Evolutionary conservation across 2,113 vertebrate species (phyloP).

Genomic region (Ptyas mucosa): DNA sequence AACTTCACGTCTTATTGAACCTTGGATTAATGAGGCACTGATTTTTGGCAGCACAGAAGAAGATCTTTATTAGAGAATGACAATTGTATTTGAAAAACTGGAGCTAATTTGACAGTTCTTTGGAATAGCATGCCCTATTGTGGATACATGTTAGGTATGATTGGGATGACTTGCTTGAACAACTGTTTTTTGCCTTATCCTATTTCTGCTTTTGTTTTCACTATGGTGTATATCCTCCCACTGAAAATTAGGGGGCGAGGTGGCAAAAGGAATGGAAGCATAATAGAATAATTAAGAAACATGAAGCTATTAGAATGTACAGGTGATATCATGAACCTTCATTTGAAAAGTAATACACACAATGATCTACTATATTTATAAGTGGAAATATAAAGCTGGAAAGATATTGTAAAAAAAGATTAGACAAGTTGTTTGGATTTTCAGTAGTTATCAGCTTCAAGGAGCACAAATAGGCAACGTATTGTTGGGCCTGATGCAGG

Average conservation of each 20-base stretch:
- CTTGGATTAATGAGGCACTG: not conserved
- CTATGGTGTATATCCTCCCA: not conserved
- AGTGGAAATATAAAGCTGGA: not conserved
- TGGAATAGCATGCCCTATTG: not conserved
- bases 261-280: not conserved
- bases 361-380: not conserved
- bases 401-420: not conserved
- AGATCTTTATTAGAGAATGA: not conserved
- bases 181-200: not conserved
- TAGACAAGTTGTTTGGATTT: not conserved
- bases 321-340: not conserved
- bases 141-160: not conserved
- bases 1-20: not conserved
- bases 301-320: not conserved
- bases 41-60: conserved; percentile 3
- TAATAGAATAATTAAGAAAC: not conserved
- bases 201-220: not conserved
- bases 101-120: not conserved
- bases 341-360: not conserved
- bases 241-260: not conserved
- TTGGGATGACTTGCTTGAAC: not conserved
- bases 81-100: not conserved
- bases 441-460: not conserved
- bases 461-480: not conserved
- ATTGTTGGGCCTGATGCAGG: not conserved